These are phyloP conservation scores for Brachymystax lenok DNA, from an alignment of 2,797 vertebrate species.

Conservation along the genomic window DNA sequence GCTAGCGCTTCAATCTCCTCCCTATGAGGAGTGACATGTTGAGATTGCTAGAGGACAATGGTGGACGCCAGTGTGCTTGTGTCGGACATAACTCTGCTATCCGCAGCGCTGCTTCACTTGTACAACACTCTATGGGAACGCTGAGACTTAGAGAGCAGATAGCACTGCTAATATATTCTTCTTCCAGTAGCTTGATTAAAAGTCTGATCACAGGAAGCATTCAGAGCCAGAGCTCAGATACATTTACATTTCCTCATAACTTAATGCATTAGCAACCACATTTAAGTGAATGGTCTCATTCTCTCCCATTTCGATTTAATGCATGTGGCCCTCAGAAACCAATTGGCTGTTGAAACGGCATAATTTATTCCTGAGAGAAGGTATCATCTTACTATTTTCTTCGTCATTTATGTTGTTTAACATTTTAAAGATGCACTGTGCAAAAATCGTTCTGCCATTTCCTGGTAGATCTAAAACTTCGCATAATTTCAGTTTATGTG, in stretches of 20 bases:
- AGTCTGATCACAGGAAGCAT: conserved; percentile 46
- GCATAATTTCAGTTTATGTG: no score
- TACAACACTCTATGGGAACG: conserved; percentile 54
- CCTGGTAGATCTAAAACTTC: no score
- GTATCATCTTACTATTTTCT: conserved; percentile 18
- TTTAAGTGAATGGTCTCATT: conserved; percentile 3
- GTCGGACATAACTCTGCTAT: conserved; percentile 56
- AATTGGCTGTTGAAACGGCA: conserved; percentile 28
- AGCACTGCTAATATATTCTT: conserved; percentile 58
- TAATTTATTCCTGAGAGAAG: not conserved
- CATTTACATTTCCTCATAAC: conserved; percentile 51
- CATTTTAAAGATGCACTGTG: conserved; percentile 4
- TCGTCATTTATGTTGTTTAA: conserved; percentile 23
- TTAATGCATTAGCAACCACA: conserved; percentile 35
- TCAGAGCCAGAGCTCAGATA: conserved; percentile 41
- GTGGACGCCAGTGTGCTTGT: conserved; percentile 48
- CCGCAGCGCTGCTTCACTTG: conserved; percentile 20
- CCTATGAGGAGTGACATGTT: conserved; percentile 32
- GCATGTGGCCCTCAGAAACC: conserved; percentile 19
- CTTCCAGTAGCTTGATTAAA: conserved; percentile 59
- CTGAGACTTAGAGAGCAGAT: conserved; percentile 34
- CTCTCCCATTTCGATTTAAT: conserved; percentile 34
- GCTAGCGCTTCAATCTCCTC: conserved; percentile 13
- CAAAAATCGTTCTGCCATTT: no score
- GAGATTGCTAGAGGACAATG: conserved; percentile 49